Conservation (phyloP, 2,797 vertebrate genomes). For the Mormyrus hasselquistii region DNA sequence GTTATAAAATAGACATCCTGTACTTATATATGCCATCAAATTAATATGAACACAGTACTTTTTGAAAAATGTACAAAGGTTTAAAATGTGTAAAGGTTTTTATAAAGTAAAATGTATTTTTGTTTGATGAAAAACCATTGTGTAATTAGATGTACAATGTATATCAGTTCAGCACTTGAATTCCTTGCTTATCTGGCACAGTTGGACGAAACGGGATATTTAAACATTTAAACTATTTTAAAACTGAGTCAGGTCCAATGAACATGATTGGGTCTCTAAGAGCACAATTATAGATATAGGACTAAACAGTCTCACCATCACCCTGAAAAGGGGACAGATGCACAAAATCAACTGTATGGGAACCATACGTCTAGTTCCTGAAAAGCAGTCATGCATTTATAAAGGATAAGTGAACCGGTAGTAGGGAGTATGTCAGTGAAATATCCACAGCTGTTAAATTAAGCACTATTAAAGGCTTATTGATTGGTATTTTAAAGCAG, state of each 20-base stretch:
- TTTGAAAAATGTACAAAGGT: not conserved
- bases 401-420: not conserved
- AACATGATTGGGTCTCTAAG: not conserved
- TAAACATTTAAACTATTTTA: not conserved
- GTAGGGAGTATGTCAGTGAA: not conserved
- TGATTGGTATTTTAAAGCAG: not conserved
- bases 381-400: not conserved
- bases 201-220: not conserved
- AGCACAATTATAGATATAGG: not conserved
- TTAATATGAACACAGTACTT: not conserved
- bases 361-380: not conserved
- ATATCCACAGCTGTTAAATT: not conserved
- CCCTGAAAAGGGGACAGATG: not conserved
- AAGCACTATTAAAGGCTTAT: not conserved
- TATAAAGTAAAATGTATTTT: not conserved
- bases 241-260: not conserved
- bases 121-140: not conserved
- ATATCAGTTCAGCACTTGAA: not conserved
- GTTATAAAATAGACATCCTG: not conserved
- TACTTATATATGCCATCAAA: not conserved
- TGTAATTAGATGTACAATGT: not conserved
- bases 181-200: not conserved
- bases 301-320: not conserved
- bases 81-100: not conserved
- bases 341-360: not conserved